Base-by-base conservation (phyloP, 2,113 vertebrate genomes). In the Pseudopodoces humilis region DNA sequence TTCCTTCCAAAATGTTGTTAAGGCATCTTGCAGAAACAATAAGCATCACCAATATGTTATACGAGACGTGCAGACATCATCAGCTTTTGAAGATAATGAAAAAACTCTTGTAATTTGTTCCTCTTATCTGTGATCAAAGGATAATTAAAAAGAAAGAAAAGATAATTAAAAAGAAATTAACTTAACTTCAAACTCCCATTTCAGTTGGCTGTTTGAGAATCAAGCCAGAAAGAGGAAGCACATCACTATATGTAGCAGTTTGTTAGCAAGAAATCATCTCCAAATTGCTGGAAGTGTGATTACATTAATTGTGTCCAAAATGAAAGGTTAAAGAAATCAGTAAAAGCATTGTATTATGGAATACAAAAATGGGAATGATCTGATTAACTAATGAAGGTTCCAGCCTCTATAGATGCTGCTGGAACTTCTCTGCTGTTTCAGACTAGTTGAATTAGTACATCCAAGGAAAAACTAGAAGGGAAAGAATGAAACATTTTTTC, bases 101-200 rank as follows among this genome's bases (percentile, higher is more conserved):
- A 95, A 97, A 97, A 92, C 67, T 93, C 94, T 91, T 60, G 87
- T 86, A 97, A 96, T 97, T 96, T 96, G 92, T 96, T 95, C 93
- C 52, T 96, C 91, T 97, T 97, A 96, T 96, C 94, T 96, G 93
- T 97, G 97, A 97, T 97, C 97, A 97, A 97, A 97, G 93, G 96
- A 97, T 97, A 96, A 97, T 97, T 96, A 97, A 83, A 96, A 97
- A 96, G 94, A 96, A 97, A 96, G 95, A 95, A 96, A 97, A 96
- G 90, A 97, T 96, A 96, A 97, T 97, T 97, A 97, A 97, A 97
- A 97, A 96, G 88, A 97, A 97, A 97, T 96, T 97, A 95, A 94
- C 93, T 96, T 95, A 94, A 96, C 94, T 97, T 97, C 84, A 96
- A 83, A 87, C 86, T 97, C 91, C 62, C 39, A 58, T 96, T 97